These are phyloP conservation scores for Ostrea edulis DNA, from an alignment of 1,140 invertebrate species.

Conservation along the genomic window DNA sequence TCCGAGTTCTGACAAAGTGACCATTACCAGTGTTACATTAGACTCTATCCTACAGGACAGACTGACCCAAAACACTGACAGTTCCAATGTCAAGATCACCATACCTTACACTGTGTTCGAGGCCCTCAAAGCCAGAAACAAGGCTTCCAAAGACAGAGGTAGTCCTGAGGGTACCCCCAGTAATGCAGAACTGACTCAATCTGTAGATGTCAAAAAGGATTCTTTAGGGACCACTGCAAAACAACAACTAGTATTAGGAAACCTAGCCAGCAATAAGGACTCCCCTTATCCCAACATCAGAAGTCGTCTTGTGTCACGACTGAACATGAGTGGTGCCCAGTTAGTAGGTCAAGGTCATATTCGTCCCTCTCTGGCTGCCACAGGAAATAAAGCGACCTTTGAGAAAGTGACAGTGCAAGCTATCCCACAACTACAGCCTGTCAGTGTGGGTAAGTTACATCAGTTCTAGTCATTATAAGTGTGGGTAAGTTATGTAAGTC, in stretches of 20 bases:
- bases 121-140: conserved; percentile 30
- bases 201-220: not conserved
- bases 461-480: too few species aligned
- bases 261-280: not conserved
- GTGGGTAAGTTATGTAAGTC: too few species aligned
- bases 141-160: not conserved
- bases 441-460: not conserved
- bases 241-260: not conserved
- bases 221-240: not conserved
- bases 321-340: conserved; percentile 42
- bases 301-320: conserved; percentile 40
- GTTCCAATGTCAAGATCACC: conserved; percentile 40
- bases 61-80: conserved; percentile 31
- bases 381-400: not conserved
- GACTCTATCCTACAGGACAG: conserved; percentile 29
- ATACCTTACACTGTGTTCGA: conserved; percentile 35
- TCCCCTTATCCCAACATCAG: not conserved
- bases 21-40: conserved; percentile 6
- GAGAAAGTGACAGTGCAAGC: conserved; percentile 11
- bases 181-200: not conserved
- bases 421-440: not conserved
- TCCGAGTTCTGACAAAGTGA: not conserved
- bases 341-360: conserved; percentile 4
- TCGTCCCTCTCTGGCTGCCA: not conserved
- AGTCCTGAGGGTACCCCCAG: not conserved